Conservation (phyloP, 1,140 invertebrate species). For the Paralvinella palmiformis region DNA sequence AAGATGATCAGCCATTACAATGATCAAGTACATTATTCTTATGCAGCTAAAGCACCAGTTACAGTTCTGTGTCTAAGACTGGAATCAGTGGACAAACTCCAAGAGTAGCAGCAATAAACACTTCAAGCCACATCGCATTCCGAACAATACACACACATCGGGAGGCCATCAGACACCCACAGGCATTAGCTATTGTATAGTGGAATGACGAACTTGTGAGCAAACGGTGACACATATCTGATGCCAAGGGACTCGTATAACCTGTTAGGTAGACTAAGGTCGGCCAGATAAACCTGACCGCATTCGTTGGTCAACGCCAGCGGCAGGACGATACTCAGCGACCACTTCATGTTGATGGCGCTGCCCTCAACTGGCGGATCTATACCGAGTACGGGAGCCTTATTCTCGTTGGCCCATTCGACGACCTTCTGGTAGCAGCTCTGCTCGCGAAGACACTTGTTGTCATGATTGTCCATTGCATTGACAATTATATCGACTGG, state of each 20-base stretch:
- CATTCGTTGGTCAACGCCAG: conserved; percentile 60
- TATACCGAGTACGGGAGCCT: conserved; percentile 72
- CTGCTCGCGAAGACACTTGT: conserved; percentile 26
- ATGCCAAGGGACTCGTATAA: conserved; percentile 72
- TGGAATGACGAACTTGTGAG: conserved; percentile 78
- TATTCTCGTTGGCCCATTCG: conserved; percentile 64
- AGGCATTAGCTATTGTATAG: conserved; percentile 56
- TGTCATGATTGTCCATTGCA: conserved; percentile 57
- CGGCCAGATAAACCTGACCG: conserved; percentile 79
- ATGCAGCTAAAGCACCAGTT: too few species aligned
- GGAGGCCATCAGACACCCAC: too few species aligned
- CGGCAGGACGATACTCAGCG: conserved; percentile 68
- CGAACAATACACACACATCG: too few species aligned
- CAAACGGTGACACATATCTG: conserved; percentile 79
- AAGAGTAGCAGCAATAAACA: too few species aligned
- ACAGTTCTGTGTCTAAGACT: too few species aligned
- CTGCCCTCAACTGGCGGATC: conserved; percentile 64
- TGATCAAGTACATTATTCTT: too few species aligned
- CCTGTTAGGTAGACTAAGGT: conserved; percentile 72
- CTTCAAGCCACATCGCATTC: too few species aligned
- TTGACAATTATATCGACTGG: conserved; percentile 65
- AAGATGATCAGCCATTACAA: too few species aligned
- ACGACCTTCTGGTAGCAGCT: conserved; percentile 50
- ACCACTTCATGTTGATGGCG: conserved; percentile 69
- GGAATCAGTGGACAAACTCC: too few species aligned